Base-by-base conservation (phyloP, 2,113 vertebrate genomes). In the Typhlomys cinereus region DNA sequence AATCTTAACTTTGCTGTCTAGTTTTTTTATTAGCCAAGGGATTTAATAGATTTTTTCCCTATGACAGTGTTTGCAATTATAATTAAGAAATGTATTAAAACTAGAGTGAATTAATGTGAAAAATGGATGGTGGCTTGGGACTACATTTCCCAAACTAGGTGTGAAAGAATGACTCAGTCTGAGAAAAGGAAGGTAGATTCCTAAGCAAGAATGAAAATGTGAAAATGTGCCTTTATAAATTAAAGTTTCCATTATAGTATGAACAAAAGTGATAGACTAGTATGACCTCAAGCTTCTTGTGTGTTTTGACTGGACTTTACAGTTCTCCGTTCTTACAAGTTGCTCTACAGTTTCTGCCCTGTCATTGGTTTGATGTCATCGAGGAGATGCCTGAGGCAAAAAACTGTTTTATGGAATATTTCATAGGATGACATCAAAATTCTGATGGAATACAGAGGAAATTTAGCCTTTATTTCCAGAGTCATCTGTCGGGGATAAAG, bases 61-160 rank as follows among this genome's bases (percentile, higher is more conserved):
- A 76, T 92, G 93, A 95, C 83, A 95, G 67, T 12, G 11, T 93
- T 96, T 96, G 80, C 66, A 95, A 95, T 95, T 95, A 93, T 96
- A 96, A 96, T 95, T 95, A 95, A 95, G 92, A 95, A 95, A 95
- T 75, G 46, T 95, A 95, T 93, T 95, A 96, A 96, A 95, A 94
- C 82, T 95, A 71, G 73, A 95, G 70, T 93, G 93, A 96, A 94
- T 95, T 96, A 95, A 95, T 94, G 61, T 95, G 93, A 93, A 96
- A 96, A 96, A 84, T 76, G 76, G 66, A 95, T 81, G 50, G 54
- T 80, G 74, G 52, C 70, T 91, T 90, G 88, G 74, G 88, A 91
- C 59, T 85, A 93, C 83, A 92, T 95, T 94, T 92, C 80, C 75
- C 75, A 54, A 89, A 83, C 39, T 76, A 93, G 82, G 75, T 92